Base-by-base conservation (phyloP, 2,888 invertebrate species). In the Phrixothrix hirtus region DNA sequence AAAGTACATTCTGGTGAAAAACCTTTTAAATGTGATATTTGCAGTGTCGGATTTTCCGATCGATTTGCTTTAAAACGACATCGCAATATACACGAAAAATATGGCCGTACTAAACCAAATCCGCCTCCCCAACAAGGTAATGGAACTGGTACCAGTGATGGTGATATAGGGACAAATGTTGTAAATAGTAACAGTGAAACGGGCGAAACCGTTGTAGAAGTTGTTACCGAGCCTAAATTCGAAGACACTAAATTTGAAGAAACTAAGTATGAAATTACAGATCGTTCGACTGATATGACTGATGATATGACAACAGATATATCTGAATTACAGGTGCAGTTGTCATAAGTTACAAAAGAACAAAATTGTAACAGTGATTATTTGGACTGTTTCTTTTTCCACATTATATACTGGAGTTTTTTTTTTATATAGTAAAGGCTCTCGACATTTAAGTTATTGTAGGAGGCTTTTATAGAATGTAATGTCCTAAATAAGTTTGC, bases 71-170 rank as follows among this genome's bases (percentile, higher is more conserved):
- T 92, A 52, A 92, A 92, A 69, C 81, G 92, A 55, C 92, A 92
- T 72, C 81, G 91, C 60, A 88, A 89, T 62, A 92, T 92, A 63
- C 92, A 92, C 74, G 91, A 92, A 66, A 92, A 92, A 77, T 92
- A 92, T 70, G 91, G 89, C 75, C 30, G 83, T 75, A 62, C 78
- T 75, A 62, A 83, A 77, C 70, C 81, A 65, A 62, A 71, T 61
- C 61, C 66, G 14, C 65, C 70, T 2, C 61, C 66, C 2, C 32
- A 32, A 25, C 21, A 37, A 26, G 69, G 29, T 1, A 48, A 27
- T 11, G 43, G 21, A 6, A 42, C 25, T 13, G 7, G 27, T 9
- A 35, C 35, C 5, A 10, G n/a, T 2, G 49, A 49, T 4, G 36
- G 29, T 29, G 37, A 27, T 21, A 2, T 46, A 31, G 11, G 14